Evolutionary conservation across 2,797 vertebrate genomes (phyloP), one percentile per base, ranked within the genome.

Genomic region (Macrochelys suwanniensis): DNA sequence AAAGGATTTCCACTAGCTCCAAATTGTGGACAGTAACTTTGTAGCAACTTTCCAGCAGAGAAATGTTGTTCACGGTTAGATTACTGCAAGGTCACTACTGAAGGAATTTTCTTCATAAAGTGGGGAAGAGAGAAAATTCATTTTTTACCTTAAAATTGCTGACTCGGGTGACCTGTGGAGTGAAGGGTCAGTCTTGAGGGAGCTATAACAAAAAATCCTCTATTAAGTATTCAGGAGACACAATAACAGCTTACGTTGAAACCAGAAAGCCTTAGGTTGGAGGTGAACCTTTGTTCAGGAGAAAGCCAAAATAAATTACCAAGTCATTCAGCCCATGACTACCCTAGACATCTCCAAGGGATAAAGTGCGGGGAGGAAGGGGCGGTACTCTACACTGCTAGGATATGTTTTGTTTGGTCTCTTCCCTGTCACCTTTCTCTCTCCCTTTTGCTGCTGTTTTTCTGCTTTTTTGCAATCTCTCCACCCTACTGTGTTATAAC

Each of bases 201-300:
- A 87, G 51, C n/a, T 89, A 47, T 89, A 65, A 68, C 84, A 95
- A 56, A 21, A 91, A 54, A 6, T 33, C 42, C 28, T 85, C 0
- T 0, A 31, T 33, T 49, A 95, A 90, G 47, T 50, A 91, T 6
- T 88, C 61, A 54, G 65, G 82, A 71, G 31, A 83, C 85, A 90
- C 54, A 80, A 3, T 89, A 92, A 28, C 42, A 84, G n/a, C 8
- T 92, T 76, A 93, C 87, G 49, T 42, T 90, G 59, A 82, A 95
- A 89, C 7, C 1, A 91, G 80, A 91, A 90, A 71, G 2, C 5
- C 83, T 49, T 88, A 13, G 0, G 26, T 89, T 56, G 17, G 89
- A 83, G 42, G 4, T 68, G 31, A 94, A 93, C 53, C 45, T 47
- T 45, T 87, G 7, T 47, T n/a, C 31, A 84, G 80, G 11, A 88